phyloP scores from a whole-genome alignment of 2,797 vertebrate species.

The Cossypha polioptera region DNA sequence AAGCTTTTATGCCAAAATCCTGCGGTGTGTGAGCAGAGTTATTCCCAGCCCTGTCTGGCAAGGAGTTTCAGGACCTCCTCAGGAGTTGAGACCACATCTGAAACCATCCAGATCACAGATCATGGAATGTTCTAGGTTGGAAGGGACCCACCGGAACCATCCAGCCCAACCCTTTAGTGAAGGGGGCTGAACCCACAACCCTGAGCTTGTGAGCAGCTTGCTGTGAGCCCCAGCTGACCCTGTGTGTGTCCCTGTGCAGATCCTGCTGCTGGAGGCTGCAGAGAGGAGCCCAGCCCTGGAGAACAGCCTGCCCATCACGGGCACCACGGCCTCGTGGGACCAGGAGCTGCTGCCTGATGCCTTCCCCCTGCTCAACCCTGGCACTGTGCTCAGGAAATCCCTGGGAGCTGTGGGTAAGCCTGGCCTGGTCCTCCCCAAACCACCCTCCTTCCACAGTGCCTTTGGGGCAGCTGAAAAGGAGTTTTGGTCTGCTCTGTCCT shows the following conservation, averaged over 20 bases:
- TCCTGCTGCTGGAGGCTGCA: conserved; percentile 73
- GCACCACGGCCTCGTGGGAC: conserved; percentile 69
- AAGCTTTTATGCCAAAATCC: background rate
- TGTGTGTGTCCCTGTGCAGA: conserved; percentile 42
- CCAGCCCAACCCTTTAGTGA: background rate
- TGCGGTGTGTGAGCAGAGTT: accelerated
- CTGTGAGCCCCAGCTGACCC: background rate
- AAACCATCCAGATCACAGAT: background rate
- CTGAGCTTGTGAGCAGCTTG: background rate
- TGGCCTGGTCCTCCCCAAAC: background rate
- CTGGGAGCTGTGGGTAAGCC: conserved; percentile 65
- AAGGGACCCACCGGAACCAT: background rate
- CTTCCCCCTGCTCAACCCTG: conserved; percentile 75
- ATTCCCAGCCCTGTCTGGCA: background rate
- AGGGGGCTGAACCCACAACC: background rate
- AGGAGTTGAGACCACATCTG: accelerated
- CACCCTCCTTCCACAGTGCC: accelerated
- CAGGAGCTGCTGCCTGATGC: conserved; percentile 74
- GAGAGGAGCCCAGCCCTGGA: conserved; percentile 54
- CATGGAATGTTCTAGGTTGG: background rate
- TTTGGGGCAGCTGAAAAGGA: background rate
- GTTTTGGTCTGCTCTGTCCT: accelerated
- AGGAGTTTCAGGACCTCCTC: background rate
- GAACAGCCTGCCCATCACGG: conserved; percentile 70
- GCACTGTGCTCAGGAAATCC: conserved; percentile 63